Conservation (phyloP, 2,888 invertebrate species). For the Fragum sueziense region DNA sequence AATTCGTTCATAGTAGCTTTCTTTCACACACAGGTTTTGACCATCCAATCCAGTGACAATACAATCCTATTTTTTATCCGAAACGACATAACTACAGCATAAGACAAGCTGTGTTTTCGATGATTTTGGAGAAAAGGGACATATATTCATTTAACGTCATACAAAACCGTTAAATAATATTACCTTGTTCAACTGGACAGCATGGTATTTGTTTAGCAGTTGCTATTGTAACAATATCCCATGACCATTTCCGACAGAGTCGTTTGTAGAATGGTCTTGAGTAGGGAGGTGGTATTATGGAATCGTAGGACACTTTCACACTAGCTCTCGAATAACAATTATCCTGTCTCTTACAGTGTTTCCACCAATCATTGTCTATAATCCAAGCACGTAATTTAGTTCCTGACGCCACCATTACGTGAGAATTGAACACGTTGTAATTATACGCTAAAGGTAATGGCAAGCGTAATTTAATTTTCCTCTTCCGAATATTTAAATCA, state of each 20-base stretch:
- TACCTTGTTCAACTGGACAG: slow-evolving; percentile 67
- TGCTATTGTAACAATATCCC: slow-evolving; percentile 44
- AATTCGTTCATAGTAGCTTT: too few relatives aligned
- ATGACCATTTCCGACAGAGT: slow-evolving; percentile 66
- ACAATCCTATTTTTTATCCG: too few relatives aligned
- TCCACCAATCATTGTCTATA: slow-evolving; percentile 60
- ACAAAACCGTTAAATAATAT: not conserved
- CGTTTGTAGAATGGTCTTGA: slow-evolving; percentile 62
- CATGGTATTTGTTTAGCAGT: slow-evolving; percentile 49
- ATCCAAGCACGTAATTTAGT: slow-evolving; percentile 71
- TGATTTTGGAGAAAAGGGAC: too few relatives aligned
- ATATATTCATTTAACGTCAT: too few relatives aligned
- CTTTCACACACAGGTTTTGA: too few relatives aligned
- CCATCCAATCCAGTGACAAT: too few relatives aligned
- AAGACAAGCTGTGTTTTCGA: too few relatives aligned
- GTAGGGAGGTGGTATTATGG: slow-evolving; percentile 63
- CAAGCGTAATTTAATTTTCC: slow-evolving; percentile 56
- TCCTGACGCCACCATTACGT: slow-evolving; percentile 43
- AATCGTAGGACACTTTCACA: slow-evolving; percentile 62
- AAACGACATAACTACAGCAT: too few relatives aligned
- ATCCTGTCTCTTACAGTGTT: slow-evolving; percentile 27
- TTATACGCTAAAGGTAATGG: slow-evolving; percentile 62
- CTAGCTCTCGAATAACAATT: slow-evolving; percentile 58
- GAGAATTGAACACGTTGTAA: slow-evolving; percentile 66
- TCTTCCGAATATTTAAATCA: slow-evolving; percentile 18